Conservation (phyloP, 2,888 invertebrate species). For the Cheilosia pagana region DNA sequence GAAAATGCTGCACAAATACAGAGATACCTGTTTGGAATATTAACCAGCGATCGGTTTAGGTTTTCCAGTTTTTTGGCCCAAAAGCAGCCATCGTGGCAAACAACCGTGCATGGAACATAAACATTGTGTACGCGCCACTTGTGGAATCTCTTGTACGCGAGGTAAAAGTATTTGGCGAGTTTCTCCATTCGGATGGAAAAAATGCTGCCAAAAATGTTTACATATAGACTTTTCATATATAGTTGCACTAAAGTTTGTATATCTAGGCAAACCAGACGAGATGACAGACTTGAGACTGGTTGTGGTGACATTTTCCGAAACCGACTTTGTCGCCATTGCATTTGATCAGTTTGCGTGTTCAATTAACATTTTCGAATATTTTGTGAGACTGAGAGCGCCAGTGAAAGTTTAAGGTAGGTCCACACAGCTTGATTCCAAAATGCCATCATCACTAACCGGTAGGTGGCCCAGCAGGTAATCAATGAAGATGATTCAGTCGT, state of each 20-base stretch:
- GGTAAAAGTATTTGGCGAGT: slow-evolving; percentile 55
- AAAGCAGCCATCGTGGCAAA: slow-evolving; percentile 51
- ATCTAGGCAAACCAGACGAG: slow-evolving; percentile 46
- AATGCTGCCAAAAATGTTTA: slow-evolving; percentile 50
- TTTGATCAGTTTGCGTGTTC: slow-evolving; percentile 66
- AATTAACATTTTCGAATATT: slow-evolving; percentile 61
- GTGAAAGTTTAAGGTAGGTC: slow-evolving; percentile 73
- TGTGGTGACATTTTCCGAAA: slow-evolving; percentile 63
- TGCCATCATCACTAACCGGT: slow-evolving; percentile 44
- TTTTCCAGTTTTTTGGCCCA: slow-evolving; percentile 60
- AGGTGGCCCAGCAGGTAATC: slow-evolving; percentile 36
- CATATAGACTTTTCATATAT: slow-evolving; percentile 9
- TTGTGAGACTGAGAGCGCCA: slow-evolving; percentile 20
- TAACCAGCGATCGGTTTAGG: slow-evolving; percentile 58
- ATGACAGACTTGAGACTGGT: slow-evolving; percentile 12
- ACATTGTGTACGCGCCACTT: slow-evolving; percentile 42
- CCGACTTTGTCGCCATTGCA: slow-evolving; percentile 32
- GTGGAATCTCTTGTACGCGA: background rate
- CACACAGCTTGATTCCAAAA: slow-evolving; percentile 29
- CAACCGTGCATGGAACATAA: slow-evolving; percentile 43
- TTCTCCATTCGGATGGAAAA: slow-evolving; percentile 63
- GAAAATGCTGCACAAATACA: slow-evolving; percentile 40
- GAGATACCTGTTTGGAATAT: slow-evolving; percentile 62
- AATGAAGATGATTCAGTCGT: slow-evolving; percentile 72
- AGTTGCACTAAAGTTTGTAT: slow-evolving; percentile 26